Conservation (phyloP, 2,888 invertebrate genomes). For the Limnephilus marmoratus region DNA sequence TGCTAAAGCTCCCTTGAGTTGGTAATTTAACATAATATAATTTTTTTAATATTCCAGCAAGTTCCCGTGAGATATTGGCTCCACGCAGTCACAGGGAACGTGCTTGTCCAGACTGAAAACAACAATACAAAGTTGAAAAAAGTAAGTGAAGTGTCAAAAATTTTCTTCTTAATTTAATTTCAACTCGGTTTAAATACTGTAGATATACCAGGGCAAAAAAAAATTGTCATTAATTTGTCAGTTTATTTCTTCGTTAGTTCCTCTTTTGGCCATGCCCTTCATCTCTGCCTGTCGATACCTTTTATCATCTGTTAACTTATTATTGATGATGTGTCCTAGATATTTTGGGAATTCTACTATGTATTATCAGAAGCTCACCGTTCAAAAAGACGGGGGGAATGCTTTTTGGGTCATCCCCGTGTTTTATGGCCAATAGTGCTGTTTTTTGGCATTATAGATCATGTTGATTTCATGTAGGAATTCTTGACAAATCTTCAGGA, state of each 20-base stretch:
- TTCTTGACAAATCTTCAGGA: too few species aligned
- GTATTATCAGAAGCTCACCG: too few species aligned
- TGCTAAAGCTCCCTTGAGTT: neutral
- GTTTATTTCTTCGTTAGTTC: neutral
- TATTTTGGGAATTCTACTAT: too few species aligned
- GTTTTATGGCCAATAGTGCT: too few species aligned
- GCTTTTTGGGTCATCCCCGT: too few species aligned
- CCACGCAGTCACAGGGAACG: conserved; percentile 67
- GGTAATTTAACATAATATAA: neutral
- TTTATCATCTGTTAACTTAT: too few species aligned
- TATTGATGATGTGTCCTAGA: too few species aligned
- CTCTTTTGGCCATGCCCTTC: neutral
- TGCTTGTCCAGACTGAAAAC: conserved; percentile 61
- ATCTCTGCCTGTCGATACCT: too few species aligned
- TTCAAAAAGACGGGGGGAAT: too few species aligned
- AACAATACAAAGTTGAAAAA: conserved; percentile 63
- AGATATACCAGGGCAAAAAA: neutral
- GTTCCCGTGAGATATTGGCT: conserved; percentile 70
- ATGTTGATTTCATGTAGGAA: too few species aligned
- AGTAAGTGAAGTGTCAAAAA: conserved; percentile 30
- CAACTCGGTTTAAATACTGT: neutral
- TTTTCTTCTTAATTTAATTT: neutral
- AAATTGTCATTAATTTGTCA: neutral
- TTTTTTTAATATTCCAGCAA: conserved; percentile 67
- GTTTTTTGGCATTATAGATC: too few species aligned